Evolutionary conservation across 2,888 invertebrate species (phyloP), one percentile per base, ranked within the genome.

Genomic region (Idaea straminata): DNA sequence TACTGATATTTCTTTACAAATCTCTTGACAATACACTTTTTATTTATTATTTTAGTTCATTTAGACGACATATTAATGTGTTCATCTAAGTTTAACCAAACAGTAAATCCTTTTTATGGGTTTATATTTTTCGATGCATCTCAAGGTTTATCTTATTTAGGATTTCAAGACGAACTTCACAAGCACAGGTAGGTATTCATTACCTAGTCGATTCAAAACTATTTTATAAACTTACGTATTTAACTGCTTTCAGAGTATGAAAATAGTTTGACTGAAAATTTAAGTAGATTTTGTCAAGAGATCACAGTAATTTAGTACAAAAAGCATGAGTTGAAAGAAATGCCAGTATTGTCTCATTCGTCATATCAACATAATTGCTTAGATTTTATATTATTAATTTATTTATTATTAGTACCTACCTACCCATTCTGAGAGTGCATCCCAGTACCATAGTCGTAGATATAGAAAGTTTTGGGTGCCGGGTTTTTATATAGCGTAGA

Each of bases 371-470:
- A 82, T 85, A 81, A 83, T 81, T 81, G 82, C 79, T 79, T 82
- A 80, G 79, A 78, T 75, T 79, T 77, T 80, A 75, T 78, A 10
- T 25, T n/a, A 38, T 10, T 47, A 47, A 47, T 47, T 47, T 47
- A 47, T 47, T 74, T 75, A 70, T 61, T 61, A 63, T 7, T 47
- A 66, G 60, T 61, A 72, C 70, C 76, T 82, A 81, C 78, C 25
- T 25, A 25, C 25, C 83, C 83, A 84, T 81, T 81, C 78, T 81
- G 84, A 84, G 83, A 90, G 91, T 92, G 91, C 91, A 92, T 92
- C 91, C 91, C 91, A 91, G 91, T 91, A 85, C 84, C 63, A 82
- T 90, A 89, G 87, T 76, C 75, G 85, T 90, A 89, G 89, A 70
- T 66, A 80, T 87, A 89, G 88, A 76, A 73, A 83, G 83, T 85